Evolutionary conservation across 2,888 invertebrate genomes (phyloP).

Genomic region (Morpho achilles): DNA sequence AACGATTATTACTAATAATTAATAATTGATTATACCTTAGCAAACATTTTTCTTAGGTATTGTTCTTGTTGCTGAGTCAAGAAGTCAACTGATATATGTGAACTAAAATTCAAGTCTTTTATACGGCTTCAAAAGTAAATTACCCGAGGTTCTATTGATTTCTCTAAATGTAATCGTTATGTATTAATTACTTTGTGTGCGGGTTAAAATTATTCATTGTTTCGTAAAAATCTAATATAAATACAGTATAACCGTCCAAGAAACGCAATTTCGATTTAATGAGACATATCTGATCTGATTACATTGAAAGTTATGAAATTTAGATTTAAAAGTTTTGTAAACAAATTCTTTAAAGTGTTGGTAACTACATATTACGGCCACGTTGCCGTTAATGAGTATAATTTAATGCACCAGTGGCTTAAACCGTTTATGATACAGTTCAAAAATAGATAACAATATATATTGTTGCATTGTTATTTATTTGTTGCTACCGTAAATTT

Average conservation of each 20-base stretch:
- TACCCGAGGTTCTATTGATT: slow-evolving; percentile 28
- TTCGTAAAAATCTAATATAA: slow-evolving; percentile 9
- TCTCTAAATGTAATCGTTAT: slow-evolving; percentile 17
- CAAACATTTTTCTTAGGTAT: slow-evolving; percentile 18
- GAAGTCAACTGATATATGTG: slow-evolving; percentile 32
- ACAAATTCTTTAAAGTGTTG: slow-evolving; percentile 13
- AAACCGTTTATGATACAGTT: slow-evolving; percentile 1
- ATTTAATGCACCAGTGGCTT: slow-evolving; percentile 12
- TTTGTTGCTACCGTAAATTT: too few relatives aligned
- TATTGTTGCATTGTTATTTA: too few relatives aligned
- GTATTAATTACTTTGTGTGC: slow-evolving; percentile 7
- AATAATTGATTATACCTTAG: slow-evolving; percentile 13
- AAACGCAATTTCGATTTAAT: slow-evolving; percentile 6
- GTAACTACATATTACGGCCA: slow-evolving; percentile 12
- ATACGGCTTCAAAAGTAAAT: slow-evolving; percentile 31
- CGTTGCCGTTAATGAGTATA: slow-evolving; percentile 7
- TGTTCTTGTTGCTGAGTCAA: slow-evolving; percentile 17
- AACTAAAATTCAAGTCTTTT: slow-evolving; percentile 32
- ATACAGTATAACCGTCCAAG: slow-evolving; percentile 5
- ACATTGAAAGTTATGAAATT: slow-evolving; percentile 12
- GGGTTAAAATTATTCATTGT: slow-evolving; percentile 6
- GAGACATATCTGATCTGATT: slow-evolving; percentile 7
- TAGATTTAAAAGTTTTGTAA: slow-evolving; percentile 7
- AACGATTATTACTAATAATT: background rate
- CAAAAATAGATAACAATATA: background rate